Evolutionary conservation across 2,797 vertebrate species (phyloP).

Genomic region (Columba guinea): DNA sequence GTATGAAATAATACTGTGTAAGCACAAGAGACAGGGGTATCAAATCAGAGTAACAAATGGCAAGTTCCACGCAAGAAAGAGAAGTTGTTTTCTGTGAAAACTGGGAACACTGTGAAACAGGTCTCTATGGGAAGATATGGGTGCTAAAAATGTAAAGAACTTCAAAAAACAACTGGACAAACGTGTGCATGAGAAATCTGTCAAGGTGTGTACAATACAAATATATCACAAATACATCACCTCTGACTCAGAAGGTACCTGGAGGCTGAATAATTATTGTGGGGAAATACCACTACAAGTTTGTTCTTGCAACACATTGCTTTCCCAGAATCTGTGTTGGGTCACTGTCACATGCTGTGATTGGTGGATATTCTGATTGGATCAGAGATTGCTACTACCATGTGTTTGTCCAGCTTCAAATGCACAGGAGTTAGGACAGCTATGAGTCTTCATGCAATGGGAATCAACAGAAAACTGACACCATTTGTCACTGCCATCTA

Average conservation of each 20-base stretch:
- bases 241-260: background rate
- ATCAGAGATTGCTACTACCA: background rate
- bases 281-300: background rate
- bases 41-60: background rate
- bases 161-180: background rate
- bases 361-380: background rate
- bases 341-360: background rate
- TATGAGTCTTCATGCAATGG: accelerated
- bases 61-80: background rate
- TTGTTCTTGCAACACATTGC: background rate
- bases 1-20: background rate
- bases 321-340: background rate
- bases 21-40: background rate
- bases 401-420: background rate
- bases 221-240: background rate
- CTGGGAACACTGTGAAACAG: background rate
- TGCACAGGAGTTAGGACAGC: background rate
- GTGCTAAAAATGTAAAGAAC: background rate
- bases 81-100: background rate
- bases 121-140: accelerated
- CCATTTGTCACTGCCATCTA: background rate
- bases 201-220: background rate
- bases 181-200: background rate
- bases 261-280: background rate
- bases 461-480: background rate